phyloP scores from a whole-genome alignment of 1,140 invertebrate genomes.

The Atta cephalotes region DNA sequence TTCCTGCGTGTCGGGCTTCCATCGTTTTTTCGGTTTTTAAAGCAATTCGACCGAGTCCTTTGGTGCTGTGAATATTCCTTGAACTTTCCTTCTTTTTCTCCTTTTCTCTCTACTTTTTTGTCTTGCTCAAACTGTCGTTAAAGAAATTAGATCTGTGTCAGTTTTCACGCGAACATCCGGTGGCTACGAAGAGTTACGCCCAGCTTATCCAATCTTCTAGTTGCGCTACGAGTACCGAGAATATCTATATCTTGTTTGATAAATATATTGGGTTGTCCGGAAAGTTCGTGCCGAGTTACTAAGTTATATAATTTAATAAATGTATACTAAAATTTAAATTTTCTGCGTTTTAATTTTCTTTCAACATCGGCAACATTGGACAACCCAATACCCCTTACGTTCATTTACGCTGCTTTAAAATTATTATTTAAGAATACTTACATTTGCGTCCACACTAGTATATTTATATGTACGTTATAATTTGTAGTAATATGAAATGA shows the following conservation, averaged over 20 bases:
- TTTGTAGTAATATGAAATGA: too few species aligned
- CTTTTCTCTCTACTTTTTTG: slow-evolving; percentile 57
- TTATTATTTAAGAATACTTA: too few species aligned
- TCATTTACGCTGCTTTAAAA: too few species aligned
- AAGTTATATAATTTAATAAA: too few species aligned
- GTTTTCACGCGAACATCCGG: slow-evolving; percentile 76
- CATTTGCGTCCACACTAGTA: too few species aligned
- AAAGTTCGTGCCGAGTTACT: too few species aligned
- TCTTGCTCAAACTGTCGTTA: slow-evolving; percentile 72
- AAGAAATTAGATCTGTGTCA: slow-evolving; percentile 77
- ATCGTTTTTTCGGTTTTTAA: not conserved
- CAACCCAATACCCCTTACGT: too few species aligned
- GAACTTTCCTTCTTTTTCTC: slow-evolving; percentile 44
- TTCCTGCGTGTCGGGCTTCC: slow-evolving; percentile 57
- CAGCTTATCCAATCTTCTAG: not conserved
- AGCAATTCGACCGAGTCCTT: slow-evolving; percentile 26
- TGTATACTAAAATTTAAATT: too few species aligned
- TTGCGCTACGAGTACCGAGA: not conserved
- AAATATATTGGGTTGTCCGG: not conserved
- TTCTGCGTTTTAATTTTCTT: too few species aligned
- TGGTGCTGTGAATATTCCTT: slow-evolving; percentile 49
- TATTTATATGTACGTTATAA: too few species aligned
- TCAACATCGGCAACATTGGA: too few species aligned
- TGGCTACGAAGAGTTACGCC: slow-evolving; percentile 64
- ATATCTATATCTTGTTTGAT: not conserved